Percentiles rank a stretch among this genome's conserved stretches.
These are phyloP conservation scores for Lasioglossum villosulum DNA, from an alignment of 2,888 invertebrate species.

Conservation along the genomic window DNA sequence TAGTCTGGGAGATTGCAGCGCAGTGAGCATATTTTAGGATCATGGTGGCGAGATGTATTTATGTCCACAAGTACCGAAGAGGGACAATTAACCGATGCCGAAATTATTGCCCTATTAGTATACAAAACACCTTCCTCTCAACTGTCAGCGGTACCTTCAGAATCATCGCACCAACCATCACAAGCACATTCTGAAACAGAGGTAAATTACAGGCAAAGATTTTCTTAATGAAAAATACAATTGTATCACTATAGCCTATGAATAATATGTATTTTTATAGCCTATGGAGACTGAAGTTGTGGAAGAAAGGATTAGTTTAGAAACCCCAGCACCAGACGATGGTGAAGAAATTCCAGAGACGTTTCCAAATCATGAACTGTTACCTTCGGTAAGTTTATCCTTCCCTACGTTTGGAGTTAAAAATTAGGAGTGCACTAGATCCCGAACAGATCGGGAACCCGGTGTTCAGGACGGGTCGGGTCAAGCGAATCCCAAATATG, in stretches of 20 bases:
- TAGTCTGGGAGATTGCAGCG: conserved; percentile 60
- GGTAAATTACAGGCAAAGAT: conserved; percentile 59
- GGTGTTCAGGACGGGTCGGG: too few species aligned
- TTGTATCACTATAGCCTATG: conserved; percentile 83
- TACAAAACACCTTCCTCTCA: conserved; percentile 60
- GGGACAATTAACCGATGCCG: conserved; percentile 66
- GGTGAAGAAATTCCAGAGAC: conserved; percentile 77
- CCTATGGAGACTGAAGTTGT: conserved; percentile 86
- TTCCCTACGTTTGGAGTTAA: neutral
- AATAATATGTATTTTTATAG: conserved; percentile 81
- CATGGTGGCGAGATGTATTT: conserved; percentile 76
- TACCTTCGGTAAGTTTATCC: conserved; percentile 77
- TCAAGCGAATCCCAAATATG: too few species aligned
- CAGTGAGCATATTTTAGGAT: conserved; percentile 72
- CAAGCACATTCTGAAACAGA: conserved; percentile 72
- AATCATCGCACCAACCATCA: conserved; percentile 46
- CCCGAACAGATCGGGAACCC: neutral
- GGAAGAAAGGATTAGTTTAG: conserved; percentile 72
- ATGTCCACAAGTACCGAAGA: conserved; percentile 64
- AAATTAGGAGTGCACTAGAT: neutral
- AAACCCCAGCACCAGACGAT: conserved; percentile 70
- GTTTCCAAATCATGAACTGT: conserved; percentile 79
- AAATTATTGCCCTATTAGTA: conserved; percentile 73
- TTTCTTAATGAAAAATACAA: neutral
- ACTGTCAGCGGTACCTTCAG: conserved; percentile 58